Conservation (phyloP, 2,888 invertebrate genomes). For the Eumacrocentrus americanus region DNA sequence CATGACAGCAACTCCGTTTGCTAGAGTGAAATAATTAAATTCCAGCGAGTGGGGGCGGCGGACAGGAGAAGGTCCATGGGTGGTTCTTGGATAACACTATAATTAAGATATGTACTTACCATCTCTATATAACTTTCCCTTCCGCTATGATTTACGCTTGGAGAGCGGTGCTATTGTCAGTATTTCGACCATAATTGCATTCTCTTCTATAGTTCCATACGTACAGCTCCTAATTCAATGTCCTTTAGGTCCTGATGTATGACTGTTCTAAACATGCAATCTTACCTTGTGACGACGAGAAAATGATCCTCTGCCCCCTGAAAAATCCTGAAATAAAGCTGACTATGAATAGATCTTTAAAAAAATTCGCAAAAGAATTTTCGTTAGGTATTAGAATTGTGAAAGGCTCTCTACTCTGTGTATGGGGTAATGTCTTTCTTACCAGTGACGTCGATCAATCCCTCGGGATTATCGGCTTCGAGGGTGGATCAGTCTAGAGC, state of each 20-base stretch:
- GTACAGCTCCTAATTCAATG: not conserved
- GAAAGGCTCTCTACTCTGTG: not conserved
- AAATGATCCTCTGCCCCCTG: no score
- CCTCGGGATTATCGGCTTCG: not conserved
- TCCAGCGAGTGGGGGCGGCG: slow-evolving; percentile 38
- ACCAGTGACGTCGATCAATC: not conserved
- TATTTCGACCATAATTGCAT: slow-evolving; percentile 46
- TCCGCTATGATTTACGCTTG: slow-evolving; percentile 47
- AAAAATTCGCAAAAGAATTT: not conserved
- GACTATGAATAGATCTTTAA: no score
- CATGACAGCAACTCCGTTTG: not conserved
- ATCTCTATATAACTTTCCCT: slow-evolving; percentile 12
- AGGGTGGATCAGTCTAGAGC: not conserved
- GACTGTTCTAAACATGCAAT: not conserved
- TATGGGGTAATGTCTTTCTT: not conserved
- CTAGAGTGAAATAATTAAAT: slow-evolving; percentile 55
- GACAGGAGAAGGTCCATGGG: slow-evolving; percentile 22
- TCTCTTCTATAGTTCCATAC: slow-evolving; percentile 20
- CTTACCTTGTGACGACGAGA: no score
- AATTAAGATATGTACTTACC: slow-evolving; percentile 56
- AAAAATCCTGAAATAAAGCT: no score
- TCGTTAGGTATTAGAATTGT: not conserved
- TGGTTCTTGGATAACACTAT: slow-evolving; percentile 54
- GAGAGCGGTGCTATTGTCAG: slow-evolving; percentile 45
- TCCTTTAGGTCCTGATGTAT: not conserved